These are phyloP conservation scores for Drosophila santomea DNA, from an alignment of 1,140 invertebrate species.

Conservation along the genomic window DNA sequence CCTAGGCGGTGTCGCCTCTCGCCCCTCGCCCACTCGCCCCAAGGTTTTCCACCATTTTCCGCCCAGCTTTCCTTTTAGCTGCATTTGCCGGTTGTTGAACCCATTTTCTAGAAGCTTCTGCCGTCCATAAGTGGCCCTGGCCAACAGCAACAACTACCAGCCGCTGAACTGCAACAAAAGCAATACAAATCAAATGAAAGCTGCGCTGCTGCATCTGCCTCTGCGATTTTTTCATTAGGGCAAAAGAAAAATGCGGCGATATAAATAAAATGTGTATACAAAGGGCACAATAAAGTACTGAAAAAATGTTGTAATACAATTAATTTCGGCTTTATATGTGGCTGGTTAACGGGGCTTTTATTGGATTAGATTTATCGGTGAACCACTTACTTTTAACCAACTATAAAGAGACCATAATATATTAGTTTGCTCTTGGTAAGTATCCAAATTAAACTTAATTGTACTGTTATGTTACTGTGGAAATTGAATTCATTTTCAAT, in stretches of 20 bases:
- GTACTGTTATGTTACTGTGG: no score
- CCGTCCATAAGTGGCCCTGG: constrained; percentile 75
- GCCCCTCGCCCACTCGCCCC: not conserved
- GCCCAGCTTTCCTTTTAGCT: constrained; percentile 27
- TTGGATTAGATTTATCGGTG: not conserved
- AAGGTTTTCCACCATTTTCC: not conserved
- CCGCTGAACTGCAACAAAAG: constrained; percentile 46
- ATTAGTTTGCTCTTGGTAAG: no score
- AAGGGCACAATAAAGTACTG: constrained; percentile 28
- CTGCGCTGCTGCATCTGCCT: constrained; percentile 40
- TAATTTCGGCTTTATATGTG: not conserved
- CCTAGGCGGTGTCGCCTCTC: constrained; percentile 6
- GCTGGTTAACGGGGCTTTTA: not conserved
- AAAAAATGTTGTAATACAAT: constrained; percentile 14
- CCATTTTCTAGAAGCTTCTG: constrained; percentile 58
- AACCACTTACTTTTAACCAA: not conserved
- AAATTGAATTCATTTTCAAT: no score
- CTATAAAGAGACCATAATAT: not conserved
- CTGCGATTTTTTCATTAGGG: constrained; percentile 58
- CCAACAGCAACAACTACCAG: constrained; percentile 55
- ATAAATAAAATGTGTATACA: constrained; percentile 75
- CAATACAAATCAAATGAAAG: constrained; percentile 80
- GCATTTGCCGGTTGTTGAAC: constrained; percentile 79
- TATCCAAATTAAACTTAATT: no score
- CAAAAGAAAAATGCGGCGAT: constrained; percentile 74